phyloP scores from a whole-genome alignment of 2,797 vertebrate genomes.

The Aphelocoma californica region DNA sequence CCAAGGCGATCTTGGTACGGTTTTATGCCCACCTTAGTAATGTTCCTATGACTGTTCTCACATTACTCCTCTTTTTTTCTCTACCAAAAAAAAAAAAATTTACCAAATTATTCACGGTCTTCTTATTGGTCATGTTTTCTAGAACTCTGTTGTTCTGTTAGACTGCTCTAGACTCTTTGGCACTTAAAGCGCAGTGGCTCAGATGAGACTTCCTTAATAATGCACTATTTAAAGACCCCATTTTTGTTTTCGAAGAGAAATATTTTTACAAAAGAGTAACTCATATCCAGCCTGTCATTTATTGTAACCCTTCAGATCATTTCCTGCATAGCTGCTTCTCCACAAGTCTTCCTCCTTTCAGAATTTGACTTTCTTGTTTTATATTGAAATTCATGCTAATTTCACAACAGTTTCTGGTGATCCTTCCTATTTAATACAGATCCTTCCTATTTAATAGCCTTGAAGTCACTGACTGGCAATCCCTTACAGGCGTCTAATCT shows the following conservation, averaged over 20 bases:
- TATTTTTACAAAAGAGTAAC: background rate
- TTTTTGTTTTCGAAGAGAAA: background rate
- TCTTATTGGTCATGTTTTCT: background rate
- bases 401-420: background rate
- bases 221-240: background rate
- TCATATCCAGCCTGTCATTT: background rate
- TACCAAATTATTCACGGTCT: background rate
- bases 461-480: background rate
- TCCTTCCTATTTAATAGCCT: background rate
- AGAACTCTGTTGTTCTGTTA: background rate
- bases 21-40: background rate
- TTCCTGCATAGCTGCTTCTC: background rate
- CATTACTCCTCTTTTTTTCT: background rate
- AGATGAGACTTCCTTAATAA: background rate
- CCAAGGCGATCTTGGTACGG: fast-evolving
- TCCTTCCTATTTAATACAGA: background rate
- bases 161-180: background rate
- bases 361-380: background rate
- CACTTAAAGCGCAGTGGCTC: background rate
- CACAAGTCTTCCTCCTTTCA: background rate
- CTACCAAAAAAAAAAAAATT: background rate
- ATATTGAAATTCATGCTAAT: background rate
- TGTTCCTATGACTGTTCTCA: background rate
- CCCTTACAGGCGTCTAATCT: background rate
- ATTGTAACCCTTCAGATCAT: background rate